phyloP scores from a whole-genome alignment of 92 coral and sea anemone species.

The Epizoanthus rinbou region DNA sequence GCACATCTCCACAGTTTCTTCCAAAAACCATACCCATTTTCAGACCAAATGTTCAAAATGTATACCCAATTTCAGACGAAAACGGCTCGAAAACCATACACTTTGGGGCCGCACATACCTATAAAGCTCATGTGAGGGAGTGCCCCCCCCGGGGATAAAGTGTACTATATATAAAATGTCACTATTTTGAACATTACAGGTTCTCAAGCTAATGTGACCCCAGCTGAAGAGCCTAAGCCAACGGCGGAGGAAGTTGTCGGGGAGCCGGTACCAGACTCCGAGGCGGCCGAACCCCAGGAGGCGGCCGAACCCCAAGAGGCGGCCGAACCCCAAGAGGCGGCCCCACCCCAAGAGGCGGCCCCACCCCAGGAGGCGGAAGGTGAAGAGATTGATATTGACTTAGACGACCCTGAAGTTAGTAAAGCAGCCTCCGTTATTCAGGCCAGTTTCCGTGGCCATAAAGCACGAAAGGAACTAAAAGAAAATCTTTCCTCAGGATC shows the following conservation, averaged over 20 bases:
- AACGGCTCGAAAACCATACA: too few relatives aligned
- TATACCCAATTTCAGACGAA: too few relatives aligned
- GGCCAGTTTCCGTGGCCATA: constrained; percentile 52
- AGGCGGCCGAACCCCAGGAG: too few relatives aligned
- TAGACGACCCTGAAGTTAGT: constrained; percentile 31
- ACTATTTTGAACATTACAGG: neutral
- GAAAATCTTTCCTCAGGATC: constrained; percentile 15
- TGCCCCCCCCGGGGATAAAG: too few relatives aligned
- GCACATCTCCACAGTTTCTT: too few relatives aligned
- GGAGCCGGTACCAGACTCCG: neutral
- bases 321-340: too few relatives aligned
- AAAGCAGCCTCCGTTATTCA: constrained; percentile 62
- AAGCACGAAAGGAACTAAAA: constrained; percentile 24
- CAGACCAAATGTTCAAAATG: too few relatives aligned
- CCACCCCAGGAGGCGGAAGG: neutral
- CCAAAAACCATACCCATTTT: too few relatives aligned
- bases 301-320: too few relatives aligned
- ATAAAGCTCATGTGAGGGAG: too few relatives aligned
- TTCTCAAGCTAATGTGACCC: neutral
- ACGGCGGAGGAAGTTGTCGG: constrained; percentile 1
- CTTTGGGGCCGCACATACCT: too few relatives aligned
- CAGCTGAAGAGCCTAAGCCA: constrained; percentile 12
- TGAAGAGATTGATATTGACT: constrained; percentile 33
- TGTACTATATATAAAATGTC: neutral
- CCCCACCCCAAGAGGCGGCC: neutral